Evolutionary conservation across 2,113 vertebrate species (phyloP).

Genomic region (Spea multiplicata): DNA sequence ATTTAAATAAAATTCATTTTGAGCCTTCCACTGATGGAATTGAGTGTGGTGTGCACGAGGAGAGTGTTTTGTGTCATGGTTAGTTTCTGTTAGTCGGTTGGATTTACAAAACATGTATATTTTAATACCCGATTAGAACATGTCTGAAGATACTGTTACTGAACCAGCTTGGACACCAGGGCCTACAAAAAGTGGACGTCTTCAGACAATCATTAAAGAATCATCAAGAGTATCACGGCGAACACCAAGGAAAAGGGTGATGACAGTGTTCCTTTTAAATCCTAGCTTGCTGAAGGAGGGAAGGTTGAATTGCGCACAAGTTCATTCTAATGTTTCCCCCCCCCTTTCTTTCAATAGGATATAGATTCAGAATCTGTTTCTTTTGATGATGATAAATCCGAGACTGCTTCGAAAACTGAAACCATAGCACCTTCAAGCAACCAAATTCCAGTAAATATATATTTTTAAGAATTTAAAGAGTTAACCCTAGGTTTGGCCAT

Average conservation of each 20-base stretch:
- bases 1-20: too few species aligned
- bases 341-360: slow-evolving; percentile 75
- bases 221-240: slow-evolving; percentile 70
- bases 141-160: slow-evolving; percentile 69
- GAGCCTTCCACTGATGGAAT: too few species aligned
- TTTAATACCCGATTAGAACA: slow-evolving; percentile 70
- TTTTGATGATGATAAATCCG: slow-evolving; percentile 72
- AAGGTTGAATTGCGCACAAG: slow-evolving; percentile 48
- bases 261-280: slow-evolving; percentile 65
- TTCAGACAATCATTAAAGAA: slow-evolving; percentile 76
- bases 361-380: slow-evolving; percentile 72
- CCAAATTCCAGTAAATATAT: slow-evolving; percentile 73
- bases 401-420: slow-evolving; percentile 75
- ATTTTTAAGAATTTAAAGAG: slow-evolving; percentile 41
- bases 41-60: slow-evolving; percentile 29
- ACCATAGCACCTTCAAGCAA: slow-evolving; percentile 77
- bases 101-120: slow-evolving; percentile 53
- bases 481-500: too few species aligned
- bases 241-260: slow-evolving; percentile 79
- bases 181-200: slow-evolving; percentile 75
- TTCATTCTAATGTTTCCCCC: slow-evolving; percentile 61
- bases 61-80: slow-evolving; percentile 47
- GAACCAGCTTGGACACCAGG: slow-evolving; percentile 73
- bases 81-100: slow-evolving; percentile 42
- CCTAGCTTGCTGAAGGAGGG: slow-evolving; percentile 24